Conservation (phyloP, 1,140 invertebrate species). For the Drosophila ananassae region DNA sequence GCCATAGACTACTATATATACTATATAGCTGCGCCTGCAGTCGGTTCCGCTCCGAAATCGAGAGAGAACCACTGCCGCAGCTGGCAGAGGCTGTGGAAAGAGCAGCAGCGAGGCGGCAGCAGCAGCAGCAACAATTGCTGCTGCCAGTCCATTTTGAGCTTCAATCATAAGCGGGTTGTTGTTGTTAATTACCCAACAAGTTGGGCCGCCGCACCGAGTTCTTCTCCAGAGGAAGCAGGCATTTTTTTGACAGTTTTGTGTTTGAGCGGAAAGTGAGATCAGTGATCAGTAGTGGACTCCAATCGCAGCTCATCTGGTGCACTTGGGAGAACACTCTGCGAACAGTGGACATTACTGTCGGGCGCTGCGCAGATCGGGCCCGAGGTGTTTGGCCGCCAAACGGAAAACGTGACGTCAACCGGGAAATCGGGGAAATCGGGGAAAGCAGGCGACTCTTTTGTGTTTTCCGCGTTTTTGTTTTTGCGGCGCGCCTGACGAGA, state of each 20-base stretch:
- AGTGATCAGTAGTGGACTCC: background rate
- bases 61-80: slow-evolving; percentile 3
- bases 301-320: background rate
- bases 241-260: background rate
- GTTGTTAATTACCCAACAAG: slow-evolving; percentile 49
- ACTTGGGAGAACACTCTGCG: background rate
- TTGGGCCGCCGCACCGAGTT: too few relatives aligned
- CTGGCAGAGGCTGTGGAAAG: slow-evolving; percentile 6
- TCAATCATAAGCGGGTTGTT: slow-evolving; percentile 72
- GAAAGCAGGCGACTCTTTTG: slow-evolving; percentile 1
- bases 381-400: background rate
- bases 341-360: background rate
- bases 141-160: slow-evolving; percentile 62
- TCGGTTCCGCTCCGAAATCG: slow-evolving; percentile 25
- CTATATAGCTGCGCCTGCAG: slow-evolving; percentile 24
- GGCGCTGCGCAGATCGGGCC: background rate
- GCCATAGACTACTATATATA: slow-evolving; percentile 19
- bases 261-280: slow-evolving; percentile 1
- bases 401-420: slow-evolving; percentile 4
- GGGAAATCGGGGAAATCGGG: background rate
- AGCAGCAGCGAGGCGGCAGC: slow-evolving; percentile 5
- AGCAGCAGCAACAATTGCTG: slow-evolving; percentile 42
- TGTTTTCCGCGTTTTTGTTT: slow-evolving; percentile 3
- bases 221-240: too few relatives aligned
- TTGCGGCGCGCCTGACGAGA: background rate